Percentiles rank a stretch among this genome's conserved stretches.
Evolutionary conservation across 1,140 invertebrate genomes (phyloP).

Genomic region (Heliconius hewitsoni): DNA sequence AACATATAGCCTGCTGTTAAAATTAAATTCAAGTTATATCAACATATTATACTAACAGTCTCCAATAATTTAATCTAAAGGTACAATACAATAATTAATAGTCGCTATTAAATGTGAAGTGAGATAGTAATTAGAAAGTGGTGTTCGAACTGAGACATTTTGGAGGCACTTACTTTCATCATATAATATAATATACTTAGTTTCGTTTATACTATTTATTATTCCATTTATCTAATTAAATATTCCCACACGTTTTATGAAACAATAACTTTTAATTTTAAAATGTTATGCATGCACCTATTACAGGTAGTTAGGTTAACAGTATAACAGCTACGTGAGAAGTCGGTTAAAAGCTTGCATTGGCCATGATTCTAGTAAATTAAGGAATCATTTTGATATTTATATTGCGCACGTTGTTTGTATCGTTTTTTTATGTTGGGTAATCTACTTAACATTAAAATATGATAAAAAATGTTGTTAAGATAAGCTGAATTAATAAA

Average conservation of each 20-base stretch:
- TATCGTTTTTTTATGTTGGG: neutral
- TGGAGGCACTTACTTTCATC: constrained; percentile 66
- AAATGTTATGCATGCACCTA: constrained; percentile 75
- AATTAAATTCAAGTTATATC: neutral
- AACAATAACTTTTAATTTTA: constrained; percentile 80
- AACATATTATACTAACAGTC: neutral
- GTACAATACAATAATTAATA: neutral
- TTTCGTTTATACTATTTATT: constrained; percentile 72
- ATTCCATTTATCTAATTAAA: constrained; percentile 77
- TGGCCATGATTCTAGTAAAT: constrained; percentile 28
- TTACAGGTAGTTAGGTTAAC: constrained; percentile 77
- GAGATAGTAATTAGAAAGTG: constrained; percentile 25
- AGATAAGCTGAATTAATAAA: constrained; percentile 13
- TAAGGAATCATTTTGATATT: neutral
- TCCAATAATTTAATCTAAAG: neutral
- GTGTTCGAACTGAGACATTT: neutral
- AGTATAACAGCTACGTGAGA: constrained; percentile 75
- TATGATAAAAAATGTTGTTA: constrained; percentile 13
- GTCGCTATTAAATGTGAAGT: neutral
- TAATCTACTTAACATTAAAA: constrained; percentile 11
- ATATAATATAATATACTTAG: constrained; percentile 46
- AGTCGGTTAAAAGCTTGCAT: constrained; percentile 66
- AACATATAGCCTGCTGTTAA: too few species aligned
- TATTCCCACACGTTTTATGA: constrained; percentile 77
- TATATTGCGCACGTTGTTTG: neutral